These are phyloP conservation scores for Apis mellifera DNA, from an alignment of 1,140 invertebrate species.

Conservation along the genomic window DNA sequence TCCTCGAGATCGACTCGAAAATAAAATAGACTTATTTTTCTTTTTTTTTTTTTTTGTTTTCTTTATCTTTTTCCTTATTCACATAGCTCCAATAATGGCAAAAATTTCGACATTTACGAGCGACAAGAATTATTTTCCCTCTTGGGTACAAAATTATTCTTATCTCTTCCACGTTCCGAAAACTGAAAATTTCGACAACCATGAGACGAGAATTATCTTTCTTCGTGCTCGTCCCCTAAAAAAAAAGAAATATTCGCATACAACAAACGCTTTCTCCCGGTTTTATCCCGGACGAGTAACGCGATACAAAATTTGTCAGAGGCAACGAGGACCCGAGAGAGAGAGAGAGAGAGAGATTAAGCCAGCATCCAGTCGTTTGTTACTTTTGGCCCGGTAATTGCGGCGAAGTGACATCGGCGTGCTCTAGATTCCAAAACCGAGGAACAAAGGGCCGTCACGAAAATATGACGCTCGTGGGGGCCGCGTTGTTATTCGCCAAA, in stretches of 20 bases:
- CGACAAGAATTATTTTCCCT: no score
- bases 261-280: no score
- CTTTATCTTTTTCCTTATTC: no score
- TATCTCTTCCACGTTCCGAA: no score
- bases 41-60: no score
- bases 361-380: not conserved
- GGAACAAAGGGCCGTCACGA: slow-evolving; percentile 39
- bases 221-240: not conserved
- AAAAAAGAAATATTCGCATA: not conserved
- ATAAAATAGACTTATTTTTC: no score
- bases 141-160: no score
- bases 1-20: no score
- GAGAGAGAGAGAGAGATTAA: not conserved
- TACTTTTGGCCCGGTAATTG: not conserved
- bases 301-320: not conserved
- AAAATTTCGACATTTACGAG: no score
- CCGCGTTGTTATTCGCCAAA: slow-evolving; percentile 19
- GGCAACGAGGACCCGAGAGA: not conserved
- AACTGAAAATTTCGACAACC: no score
- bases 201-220: no score
- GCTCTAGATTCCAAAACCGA: not conserved
- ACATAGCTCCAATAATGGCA: no score
- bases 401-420: not conserved
- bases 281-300: not conserved
- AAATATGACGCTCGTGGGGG: slow-evolving; percentile 32